These are phyloP conservation scores for Brassicogethes aeneus DNA, from an alignment of 2,888 invertebrate genomes.

Conservation along the genomic window DNA sequence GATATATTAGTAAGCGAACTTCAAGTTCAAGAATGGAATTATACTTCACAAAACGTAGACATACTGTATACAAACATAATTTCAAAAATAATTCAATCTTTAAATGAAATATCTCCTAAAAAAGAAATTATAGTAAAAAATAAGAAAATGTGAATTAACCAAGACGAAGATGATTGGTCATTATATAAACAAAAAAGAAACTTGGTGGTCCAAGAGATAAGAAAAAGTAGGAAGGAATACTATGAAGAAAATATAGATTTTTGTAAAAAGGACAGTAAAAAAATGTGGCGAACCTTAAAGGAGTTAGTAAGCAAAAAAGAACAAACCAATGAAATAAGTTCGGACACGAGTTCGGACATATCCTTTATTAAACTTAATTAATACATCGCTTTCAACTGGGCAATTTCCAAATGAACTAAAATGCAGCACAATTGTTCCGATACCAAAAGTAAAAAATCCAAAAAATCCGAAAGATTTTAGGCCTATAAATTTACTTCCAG, in stretches of 20 bases:
- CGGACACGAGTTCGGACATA: not conserved
- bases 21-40: not conserved
- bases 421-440: no score
- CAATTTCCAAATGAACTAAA: not conserved
- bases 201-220: not conserved
- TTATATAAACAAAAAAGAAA: slow-evolving; percentile 1
- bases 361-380: not conserved
- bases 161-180: not conserved
- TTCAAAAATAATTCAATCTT: not conserved
- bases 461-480: not conserved
- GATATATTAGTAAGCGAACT: not conserved
- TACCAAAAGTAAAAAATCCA: no score
- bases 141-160: not conserved
- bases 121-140: not conserved
- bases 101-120: not conserved
- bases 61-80: not conserved
- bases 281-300: not conserved
- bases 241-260: not conserved
- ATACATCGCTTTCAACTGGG: not conserved
- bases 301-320: slow-evolving; percentile 1
- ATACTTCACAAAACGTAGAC: not conserved
- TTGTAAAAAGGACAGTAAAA: not conserved
- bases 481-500: no score
- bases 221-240: not conserved
- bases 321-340: not conserved